Base-by-base conservation (phyloP, 2,888 invertebrate genomes). In the Drosophila paranaensis region DNA sequence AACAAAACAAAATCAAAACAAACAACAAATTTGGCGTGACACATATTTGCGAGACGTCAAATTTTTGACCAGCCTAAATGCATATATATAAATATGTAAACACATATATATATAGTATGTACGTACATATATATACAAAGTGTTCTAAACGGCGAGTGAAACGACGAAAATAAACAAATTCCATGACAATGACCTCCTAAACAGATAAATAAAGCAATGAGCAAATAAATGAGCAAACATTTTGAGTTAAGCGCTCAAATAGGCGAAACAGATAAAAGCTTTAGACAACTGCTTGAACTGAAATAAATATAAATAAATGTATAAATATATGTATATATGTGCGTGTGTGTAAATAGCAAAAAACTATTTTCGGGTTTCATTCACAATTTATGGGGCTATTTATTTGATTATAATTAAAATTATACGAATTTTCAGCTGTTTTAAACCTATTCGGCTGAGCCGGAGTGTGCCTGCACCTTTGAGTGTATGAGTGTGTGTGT, bases 181-280 rank as follows among this genome's bases (percentile, higher is more conserved):
- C 72, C 79, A 71, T 85, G 84, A 85, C 84, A 85, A 85, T 85
- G 86, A 85, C 84, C 83, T 78, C 70, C 77, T 72, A 72, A 56
- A 51, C 71, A 79, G 77, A 78, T 75, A 78, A 71, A 76, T 77
- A 72, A 69, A 80, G 73, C 54, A 60, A 64, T 53, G 61, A 61
- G 56, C 62, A 25, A 74, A 61, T 57, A 74, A 77, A 63, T 63
- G 69, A 73, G 71, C 83, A 86, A 84, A 83, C 77, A 79, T 70
- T 84, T 79, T 50, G 64, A 62, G 63, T 61, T 55, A 65, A 27
- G 27, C 35, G n/a, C 62, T 39, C 37, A 72, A 62, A 67, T 58
- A 51, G 72, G 57, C 40, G 30, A 33, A 46, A 48, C 57, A 40
- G 39, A 48, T 20, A 57, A 50, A 48, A 37, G 46, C 53, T 33